Conservation (phyloP, 2,888 invertebrate species). For the Catonia carolina region DNA sequence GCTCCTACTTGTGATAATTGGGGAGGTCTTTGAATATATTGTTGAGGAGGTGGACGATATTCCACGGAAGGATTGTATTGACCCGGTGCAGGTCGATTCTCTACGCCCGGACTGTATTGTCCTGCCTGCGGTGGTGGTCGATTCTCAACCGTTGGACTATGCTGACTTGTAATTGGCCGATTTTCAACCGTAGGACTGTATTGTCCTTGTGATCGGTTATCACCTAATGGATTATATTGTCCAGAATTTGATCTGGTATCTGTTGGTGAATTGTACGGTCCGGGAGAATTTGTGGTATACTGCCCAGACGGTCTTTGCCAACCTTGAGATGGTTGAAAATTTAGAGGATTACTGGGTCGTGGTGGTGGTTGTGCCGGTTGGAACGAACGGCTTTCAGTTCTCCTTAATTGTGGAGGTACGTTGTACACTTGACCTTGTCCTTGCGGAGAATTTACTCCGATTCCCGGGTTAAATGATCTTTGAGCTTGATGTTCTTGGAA, state of each 20-base stretch:
- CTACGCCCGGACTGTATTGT: not conserved
- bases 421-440: too few relatives aligned
- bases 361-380: conserved; percentile 21
- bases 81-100: conserved; percentile 4
- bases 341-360: conserved; percentile 17
- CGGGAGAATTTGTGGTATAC: not conserved
- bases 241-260: conserved; percentile 1
- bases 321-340: conserved; percentile 25
- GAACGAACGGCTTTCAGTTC: conserved; percentile 23
- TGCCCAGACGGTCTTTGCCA: conserved; percentile 15
- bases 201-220: too few relatives aligned
- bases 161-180: not conserved
- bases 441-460: too few relatives aligned
- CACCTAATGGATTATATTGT: conserved; percentile 9
- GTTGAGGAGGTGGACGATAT: conserved; percentile 15
- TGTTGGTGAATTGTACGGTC: too few relatives aligned
- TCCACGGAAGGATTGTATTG: conserved; percentile 12
- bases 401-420: conserved; percentile 17
- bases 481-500: too few relatives aligned
- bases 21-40: conserved; percentile 29
- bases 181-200: too few relatives aligned
- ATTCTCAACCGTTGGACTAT: not conserved
- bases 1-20: conserved; percentile 27
- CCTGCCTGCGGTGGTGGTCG: conserved; percentile 10
- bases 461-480: too few relatives aligned